Base-by-base conservation (phyloP, 2,797 vertebrate genomes). In the Mormyrops attenuatus region DNA sequence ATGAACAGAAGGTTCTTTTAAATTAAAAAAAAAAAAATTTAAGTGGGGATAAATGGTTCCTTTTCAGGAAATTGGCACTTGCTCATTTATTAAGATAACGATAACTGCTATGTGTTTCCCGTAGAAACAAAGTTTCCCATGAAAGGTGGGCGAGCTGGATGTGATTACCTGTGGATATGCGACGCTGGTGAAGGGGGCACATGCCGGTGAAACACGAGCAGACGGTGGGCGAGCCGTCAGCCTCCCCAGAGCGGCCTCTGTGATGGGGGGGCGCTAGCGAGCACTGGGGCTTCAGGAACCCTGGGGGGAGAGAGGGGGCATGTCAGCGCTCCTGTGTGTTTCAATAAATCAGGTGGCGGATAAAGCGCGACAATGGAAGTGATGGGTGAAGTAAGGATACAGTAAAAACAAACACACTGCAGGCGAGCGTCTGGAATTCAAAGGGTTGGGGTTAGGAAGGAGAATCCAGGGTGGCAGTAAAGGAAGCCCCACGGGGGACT, bases 211-310 rank as follows among this genome's bases (percentile, higher is more conserved):
- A 93, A 90, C 93, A 91, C 20, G 91, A 91, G 90, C 92, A 93
- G 87, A 88, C 89, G 15, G 88, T 90, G 49, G 90, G 90, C 0
- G 91, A 92, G 90, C 86, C 85, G 90, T 87, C 90, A 87, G 22
- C 44, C 2, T 91, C 89, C 47, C 91, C 90, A 1, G 89, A 80
- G 73, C 89, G 88, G 88, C 92, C 90, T 89, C 92, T 89, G 89
- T 92, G 88, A 88, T 88, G 90, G 47, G 91, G 90, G 1, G 91
- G 91, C 2, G 89, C 90, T 89, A 91, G 90, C 53, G 93, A 92
- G 90, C 92, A 93, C 22, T 90, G 88, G 82, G 90, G 89, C 90
- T 92, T 93, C 91, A 93, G 92, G 90, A 93, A 91, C 90, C 93
- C 93, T 93, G 91, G 49, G 82, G 49, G 26, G 17, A 47, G 34